Evolutionary conservation across 1,140 invertebrate species (phyloP), one percentile per base, ranked within the genome.

Genomic region (Drosophila gunungcola): DNA sequence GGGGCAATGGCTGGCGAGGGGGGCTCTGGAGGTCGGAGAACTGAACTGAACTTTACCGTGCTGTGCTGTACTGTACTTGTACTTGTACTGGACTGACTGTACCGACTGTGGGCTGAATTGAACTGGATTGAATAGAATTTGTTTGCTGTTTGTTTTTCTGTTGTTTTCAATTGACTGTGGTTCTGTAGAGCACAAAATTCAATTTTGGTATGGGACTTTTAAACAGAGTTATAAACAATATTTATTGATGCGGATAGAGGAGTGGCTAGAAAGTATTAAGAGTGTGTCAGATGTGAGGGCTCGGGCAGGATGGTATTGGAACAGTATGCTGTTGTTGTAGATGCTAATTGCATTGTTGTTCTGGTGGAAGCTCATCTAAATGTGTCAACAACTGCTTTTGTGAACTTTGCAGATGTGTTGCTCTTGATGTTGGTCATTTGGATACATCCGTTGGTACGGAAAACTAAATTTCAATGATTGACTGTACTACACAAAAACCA

Each of bases 241-340:
- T 72, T 55, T 58, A 76, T 78, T 45, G 65, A 72, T 67, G 48
- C 52, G 53, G 45, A 79, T 54, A 79, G 58, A 80, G 38, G 41
- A 63, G 21, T 58, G 43, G 16, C 42, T 55, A 62, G 34, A 80
- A 63, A 75, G 51, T 76, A 65, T 53, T 72, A 6, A 54, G 38
- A 34, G 63, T 63, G 60, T 76, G 69, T 68, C 49, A 78, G 54
- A 83, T 86, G 88, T 86, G 81, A 91, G 90, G 90, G 89, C 80
- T 91, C 90, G 85, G 89, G 85, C 85, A 90, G 85, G 85, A 82
- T 74, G 77, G 72, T 83, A 64, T 69, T 89, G 61, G 64, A 80
- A 72, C 41, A 83, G 79, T 89, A 80, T 89, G 83, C 63, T 61
- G 46, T 75, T 51, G 42, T 48, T 65, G 34, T 51, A 52, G 48